A percentile compares a stretch with the other conserved stretches of the same genome.
These are phyloP conservation scores for Cheilosia vulpina DNA, from an alignment of 2,888 invertebrate genomes.

Conservation along the genomic window DNA sequence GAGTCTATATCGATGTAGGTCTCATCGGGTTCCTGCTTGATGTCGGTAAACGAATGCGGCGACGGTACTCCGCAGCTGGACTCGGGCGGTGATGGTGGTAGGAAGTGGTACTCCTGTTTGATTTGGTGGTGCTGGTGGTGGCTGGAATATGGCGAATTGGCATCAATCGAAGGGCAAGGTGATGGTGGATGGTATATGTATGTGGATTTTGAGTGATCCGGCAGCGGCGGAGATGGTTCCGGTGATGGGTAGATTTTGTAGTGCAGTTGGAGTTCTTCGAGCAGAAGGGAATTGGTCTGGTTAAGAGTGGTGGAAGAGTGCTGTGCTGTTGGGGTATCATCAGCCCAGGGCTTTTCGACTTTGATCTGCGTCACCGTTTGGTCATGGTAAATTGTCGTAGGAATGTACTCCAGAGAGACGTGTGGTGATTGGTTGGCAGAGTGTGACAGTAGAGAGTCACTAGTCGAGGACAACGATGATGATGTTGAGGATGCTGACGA, in stretches of 20 bases:
- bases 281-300: slow-evolving; percentile 71
- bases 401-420: slow-evolving; percentile 77
- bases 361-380: slow-evolving; percentile 80
- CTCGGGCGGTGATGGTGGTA: slow-evolving; percentile 86
- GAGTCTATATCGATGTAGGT: slow-evolving; percentile 81
- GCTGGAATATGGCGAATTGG: slow-evolving; percentile 60
- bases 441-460: slow-evolving; percentile 15
- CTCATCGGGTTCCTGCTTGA: slow-evolving; percentile 82
- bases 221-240: slow-evolving; percentile 61
- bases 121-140: slow-evolving; percentile 76
- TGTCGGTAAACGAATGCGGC: slow-evolving; percentile 83
- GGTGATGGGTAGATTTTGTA: slow-evolving; percentile 76
- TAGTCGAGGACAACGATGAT: slow-evolving; percentile 8
- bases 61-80: slow-evolving; percentile 85
- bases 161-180: slow-evolving; percentile 82
- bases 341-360: slow-evolving; percentile 81
- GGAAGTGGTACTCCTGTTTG: slow-evolving; percentile 84
- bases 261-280: slow-evolving; percentile 77
- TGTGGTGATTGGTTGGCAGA: slow-evolving; percentile 56
- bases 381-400: slow-evolving; percentile 78
- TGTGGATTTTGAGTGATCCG: slow-evolving; percentile 57
- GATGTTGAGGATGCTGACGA: slow-evolving; percentile 19
- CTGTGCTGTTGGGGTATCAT: slow-evolving; percentile 53
- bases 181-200: slow-evolving; percentile 77
- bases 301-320: slow-evolving; percentile 65